Evolutionary conservation across 1,140 invertebrate species (phyloP), one percentile per base, ranked within the genome.

Genomic region (Drosophila tristis): DNA sequence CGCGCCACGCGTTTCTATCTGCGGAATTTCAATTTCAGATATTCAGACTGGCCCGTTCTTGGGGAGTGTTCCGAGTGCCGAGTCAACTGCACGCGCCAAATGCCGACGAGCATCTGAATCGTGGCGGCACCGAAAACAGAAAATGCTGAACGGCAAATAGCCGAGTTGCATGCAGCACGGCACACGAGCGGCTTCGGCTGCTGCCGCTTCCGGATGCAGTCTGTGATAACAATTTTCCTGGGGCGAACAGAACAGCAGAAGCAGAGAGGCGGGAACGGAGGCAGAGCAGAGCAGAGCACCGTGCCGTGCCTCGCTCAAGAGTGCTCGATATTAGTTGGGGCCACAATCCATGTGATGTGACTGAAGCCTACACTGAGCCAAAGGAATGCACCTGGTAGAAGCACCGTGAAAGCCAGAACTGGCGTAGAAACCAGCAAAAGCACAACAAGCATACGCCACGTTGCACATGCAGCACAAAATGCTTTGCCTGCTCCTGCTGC

Each of bases 201-300:
- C 35, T 15, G 71, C 57, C 60, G 63, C 72, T 65, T 67, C 74
- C 84, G 84, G 84, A 89, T 89, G 84, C 84, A 89, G 84, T 77
- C 80, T 74, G 70, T 87, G 84, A 89, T 89, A 89, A 89, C 84
- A 39, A 86, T 86, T 86, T 78, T 86, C 70, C 81, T 79, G 58
- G 48, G 79, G 76, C 80, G 43, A 11, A 49, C 8, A 2, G 31
- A 31, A 31, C 20, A 20, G 8, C 45, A 43, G 29, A 45, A 29
- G 4, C 31, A 29, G 26, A 5, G 26, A 1, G 20, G 20, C 20
- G 2, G 20, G 2, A 1, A 1, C 16, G 16, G 16, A 16, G 16
- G 26, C 26, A 29, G 26, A n/a, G n/a, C n/a, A n/a, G 5, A 1
- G 26, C 26, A 29, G 26, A 6, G 26, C 20, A 2, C 20, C 20